Percentiles rank a stretch among this genome's conserved stretches.
phyloP scores from a whole-genome alignment of 2,797 vertebrate genomes.

The Eidolon dupreanum region DNA sequence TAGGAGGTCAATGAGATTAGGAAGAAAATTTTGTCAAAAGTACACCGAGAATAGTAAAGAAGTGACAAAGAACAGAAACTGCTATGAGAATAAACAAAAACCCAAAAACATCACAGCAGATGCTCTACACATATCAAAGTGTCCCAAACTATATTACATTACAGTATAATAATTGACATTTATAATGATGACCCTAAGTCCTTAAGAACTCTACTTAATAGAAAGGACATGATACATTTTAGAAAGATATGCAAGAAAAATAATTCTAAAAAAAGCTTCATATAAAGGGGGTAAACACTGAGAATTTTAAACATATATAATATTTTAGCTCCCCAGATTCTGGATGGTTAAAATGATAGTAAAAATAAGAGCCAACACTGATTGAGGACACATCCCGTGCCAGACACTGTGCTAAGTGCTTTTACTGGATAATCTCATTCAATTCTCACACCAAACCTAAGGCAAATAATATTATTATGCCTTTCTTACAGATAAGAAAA shows the following conservation, averaged over 20 bases:
- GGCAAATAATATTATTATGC: background rate
- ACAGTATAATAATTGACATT: background rate
- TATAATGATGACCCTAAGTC: background rate
- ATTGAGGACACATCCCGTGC: background rate
- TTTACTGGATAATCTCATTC: slow-evolving; percentile 31
- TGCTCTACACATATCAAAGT: background rate
- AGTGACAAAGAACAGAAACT: background rate
- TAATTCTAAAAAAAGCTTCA: background rate
- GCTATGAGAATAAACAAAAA: background rate
- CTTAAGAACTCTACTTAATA: slow-evolving; percentile 1
- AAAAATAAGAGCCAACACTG: background rate
- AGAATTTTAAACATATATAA: background rate
- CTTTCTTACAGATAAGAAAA: slow-evolving; percentile 3
- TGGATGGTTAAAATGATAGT: background rate
- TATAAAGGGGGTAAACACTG: background rate
- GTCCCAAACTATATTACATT: background rate
- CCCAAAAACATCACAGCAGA: background rate
- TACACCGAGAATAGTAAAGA: background rate
- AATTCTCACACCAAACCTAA: background rate
- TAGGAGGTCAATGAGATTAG: background rate
- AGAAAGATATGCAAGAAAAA: background rate
- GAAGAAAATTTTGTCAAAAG: background rate
- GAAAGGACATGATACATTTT: background rate
- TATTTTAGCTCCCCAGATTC: background rate
- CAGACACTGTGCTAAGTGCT: slow-evolving; percentile 20